Evolutionary conservation across 2,888 invertebrate species (phyloP).

Genomic region (Athalia cordata): DNA sequence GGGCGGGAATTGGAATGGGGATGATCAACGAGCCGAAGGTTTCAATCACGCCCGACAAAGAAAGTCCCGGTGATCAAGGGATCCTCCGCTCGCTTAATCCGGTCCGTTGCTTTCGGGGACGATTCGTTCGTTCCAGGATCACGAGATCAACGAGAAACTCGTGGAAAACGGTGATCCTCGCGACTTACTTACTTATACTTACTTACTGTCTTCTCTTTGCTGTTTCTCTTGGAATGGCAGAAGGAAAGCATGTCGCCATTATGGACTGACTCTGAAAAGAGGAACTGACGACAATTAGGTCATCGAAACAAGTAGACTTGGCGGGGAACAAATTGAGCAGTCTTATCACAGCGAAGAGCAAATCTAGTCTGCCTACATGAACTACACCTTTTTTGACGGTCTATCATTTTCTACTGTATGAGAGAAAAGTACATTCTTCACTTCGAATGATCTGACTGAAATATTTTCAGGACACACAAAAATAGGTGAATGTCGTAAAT

Average conservation of each 20-base stretch:
- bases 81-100: conserved; percentile 17
- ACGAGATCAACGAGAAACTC: conserved; percentile 18
- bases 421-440: too few relatives aligned
- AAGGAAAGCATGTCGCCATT: too few relatives aligned
- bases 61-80: conserved; percentile 46
- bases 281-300: too few relatives aligned
- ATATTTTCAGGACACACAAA: too few relatives aligned
- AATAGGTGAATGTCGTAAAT: too few relatives aligned
- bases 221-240: too few relatives aligned
- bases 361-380: conserved; percentile 55
- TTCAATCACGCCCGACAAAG: conserved; percentile 48
- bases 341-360: conserved; percentile 55
- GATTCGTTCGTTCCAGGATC: conserved; percentile 12
- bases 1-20: conserved; percentile 3
- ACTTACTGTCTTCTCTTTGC: too few relatives aligned
- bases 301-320: conserved; percentile 48
- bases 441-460: too few relatives aligned
- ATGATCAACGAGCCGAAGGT: conserved; percentile 41
- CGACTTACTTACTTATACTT: too few relatives aligned
- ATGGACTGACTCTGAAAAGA: too few relatives aligned
- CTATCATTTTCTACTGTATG: too few relatives aligned
- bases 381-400: too few relatives aligned
- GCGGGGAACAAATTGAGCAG: conserved; percentile 49
- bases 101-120: conserved; percentile 27
- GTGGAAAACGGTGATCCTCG: background rate